Evolutionary conservation across 2,797 vertebrate genomes (phyloP).

Genomic region (Halcyon chelicuti): DNA sequence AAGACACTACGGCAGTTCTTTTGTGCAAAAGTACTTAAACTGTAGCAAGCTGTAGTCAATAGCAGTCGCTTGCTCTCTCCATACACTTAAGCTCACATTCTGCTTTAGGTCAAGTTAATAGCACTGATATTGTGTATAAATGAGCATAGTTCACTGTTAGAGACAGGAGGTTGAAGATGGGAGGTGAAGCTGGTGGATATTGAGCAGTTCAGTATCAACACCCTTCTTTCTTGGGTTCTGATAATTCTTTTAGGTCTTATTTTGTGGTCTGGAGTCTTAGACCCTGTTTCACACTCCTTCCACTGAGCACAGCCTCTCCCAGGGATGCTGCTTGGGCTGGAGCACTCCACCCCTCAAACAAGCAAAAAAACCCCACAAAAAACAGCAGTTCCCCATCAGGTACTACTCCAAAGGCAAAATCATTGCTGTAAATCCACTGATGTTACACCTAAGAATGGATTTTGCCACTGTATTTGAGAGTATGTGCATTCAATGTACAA

Average conservation of each 20-base stretch:
- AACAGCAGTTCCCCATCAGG: background rate
- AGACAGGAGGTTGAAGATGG: background rate
- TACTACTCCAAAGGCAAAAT: background rate
- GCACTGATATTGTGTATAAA: background rate
- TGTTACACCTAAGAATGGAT: background rate
- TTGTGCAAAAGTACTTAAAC: background rate
- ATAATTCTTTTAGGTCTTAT: background rate
- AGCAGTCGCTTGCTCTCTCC: background rate
- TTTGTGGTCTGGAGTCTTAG: background rate
- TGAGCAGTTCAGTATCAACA: background rate
- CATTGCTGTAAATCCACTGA: background rate
- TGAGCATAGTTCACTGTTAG: background rate
- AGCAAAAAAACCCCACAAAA: background rate
- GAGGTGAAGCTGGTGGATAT: background rate
- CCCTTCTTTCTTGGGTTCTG: background rate
- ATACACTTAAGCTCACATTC: background rate
- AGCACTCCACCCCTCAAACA: background rate
- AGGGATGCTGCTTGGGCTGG: background rate
- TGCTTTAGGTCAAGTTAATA: background rate
- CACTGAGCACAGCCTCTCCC: background rate
- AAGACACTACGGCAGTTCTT: background rate
- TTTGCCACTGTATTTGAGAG: background rate
- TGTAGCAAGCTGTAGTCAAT: background rate
- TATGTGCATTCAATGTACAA: background rate
- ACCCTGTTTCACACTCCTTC: background rate